Evolutionary conservation across 1,140 invertebrate species (phyloP), one percentile per base, ranked within the genome.

Genomic region (Brachionus sp.): DNA sequence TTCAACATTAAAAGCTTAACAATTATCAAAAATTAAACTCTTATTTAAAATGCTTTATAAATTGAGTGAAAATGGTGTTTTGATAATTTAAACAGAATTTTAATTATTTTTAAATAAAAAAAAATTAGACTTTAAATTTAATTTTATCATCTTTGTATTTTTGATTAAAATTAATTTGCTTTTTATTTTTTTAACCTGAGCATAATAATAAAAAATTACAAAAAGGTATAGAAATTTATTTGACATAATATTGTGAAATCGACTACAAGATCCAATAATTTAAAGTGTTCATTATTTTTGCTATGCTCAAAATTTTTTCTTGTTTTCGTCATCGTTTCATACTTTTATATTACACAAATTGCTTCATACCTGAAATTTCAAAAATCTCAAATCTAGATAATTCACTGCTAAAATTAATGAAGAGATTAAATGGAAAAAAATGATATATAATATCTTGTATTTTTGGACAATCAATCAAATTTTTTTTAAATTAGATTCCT

Each of bases 171-270:
- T 57, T 57, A 19, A 57, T 42, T 57, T 57, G 16, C 7, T 9
- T 57, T 25, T 57, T 29, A 29, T 29, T 53, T 57, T 57, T 57
- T 57, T 9, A 57, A 57, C 50, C 50, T 57, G 50, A 57, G 16
- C 50, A 57, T 57, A 57, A 57, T 57, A 57, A 23, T 50, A 50
- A 57, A 57, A 57, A 57, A 57, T 57, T 57, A 57, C 50, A 57
- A 57, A 19, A 9, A 57, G 50, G 50, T 57, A 19, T 19, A 57
- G 19, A 57, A 19, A 23, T 57, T 57, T 50, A 19, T 57, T 57
- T 57, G 19, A 57, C 50, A 57, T 57, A 57, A 57, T 57, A 57
- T 57, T 57, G 19, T 23, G 19, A 57, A 57, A 57, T 57, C 19
- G 50, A 19, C 19, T 57, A 57, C n/a, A 57, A 57, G 50, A 57